A percentile compares a stretch with the other conserved stretches of the same genome.
These are phyloP conservation scores for Allygus modestus DNA, from an alignment of 2,888 invertebrate species.

Conservation along the genomic window DNA sequence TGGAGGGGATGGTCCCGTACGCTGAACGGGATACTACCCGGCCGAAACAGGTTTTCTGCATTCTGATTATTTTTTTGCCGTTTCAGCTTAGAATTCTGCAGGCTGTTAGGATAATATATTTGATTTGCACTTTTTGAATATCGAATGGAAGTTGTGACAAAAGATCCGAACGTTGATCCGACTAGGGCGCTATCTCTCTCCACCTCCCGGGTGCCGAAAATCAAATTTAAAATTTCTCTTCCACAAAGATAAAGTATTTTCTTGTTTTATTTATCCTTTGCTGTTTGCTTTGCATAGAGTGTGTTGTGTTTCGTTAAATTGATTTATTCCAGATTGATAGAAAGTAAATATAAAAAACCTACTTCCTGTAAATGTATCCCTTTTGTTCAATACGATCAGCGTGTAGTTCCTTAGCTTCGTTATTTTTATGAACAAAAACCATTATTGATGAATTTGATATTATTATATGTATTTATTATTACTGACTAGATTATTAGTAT, in stretches of 20 bases:
- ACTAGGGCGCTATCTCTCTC: conserved; percentile 39
- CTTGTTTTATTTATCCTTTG: conserved; percentile 14
- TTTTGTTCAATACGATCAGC: too few relatives aligned
- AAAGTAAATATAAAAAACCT: too few relatives aligned
- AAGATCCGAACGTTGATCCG: conserved; percentile 41
- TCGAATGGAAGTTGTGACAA: conserved; percentile 48
- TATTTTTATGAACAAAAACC: too few relatives aligned
- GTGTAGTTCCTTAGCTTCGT: too few relatives aligned
- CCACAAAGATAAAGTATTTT: conserved; percentile 22
- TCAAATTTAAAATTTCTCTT: conserved; percentile 56
- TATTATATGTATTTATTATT: too few relatives aligned
- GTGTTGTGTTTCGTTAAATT: neutral
- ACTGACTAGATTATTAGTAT: too few relatives aligned
- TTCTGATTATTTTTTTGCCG: conserved; percentile 56
- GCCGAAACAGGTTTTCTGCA: conserved; percentile 57
- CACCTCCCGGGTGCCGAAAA: conserved; percentile 10
- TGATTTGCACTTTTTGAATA: conserved; percentile 59
- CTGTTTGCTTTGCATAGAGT: neutral
- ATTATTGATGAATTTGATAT: too few relatives aligned
- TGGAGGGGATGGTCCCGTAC: conserved; percentile 33
- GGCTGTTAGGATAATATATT: conserved; percentile 50
- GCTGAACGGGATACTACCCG: conserved; percentile 22
- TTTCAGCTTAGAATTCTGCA: conserved; percentile 48
- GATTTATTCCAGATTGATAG: neutral
- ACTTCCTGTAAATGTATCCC: too few relatives aligned